phyloP scores from a whole-genome alignment of 2,888 invertebrate genomes.

The Orchesella flavescens region DNA sequence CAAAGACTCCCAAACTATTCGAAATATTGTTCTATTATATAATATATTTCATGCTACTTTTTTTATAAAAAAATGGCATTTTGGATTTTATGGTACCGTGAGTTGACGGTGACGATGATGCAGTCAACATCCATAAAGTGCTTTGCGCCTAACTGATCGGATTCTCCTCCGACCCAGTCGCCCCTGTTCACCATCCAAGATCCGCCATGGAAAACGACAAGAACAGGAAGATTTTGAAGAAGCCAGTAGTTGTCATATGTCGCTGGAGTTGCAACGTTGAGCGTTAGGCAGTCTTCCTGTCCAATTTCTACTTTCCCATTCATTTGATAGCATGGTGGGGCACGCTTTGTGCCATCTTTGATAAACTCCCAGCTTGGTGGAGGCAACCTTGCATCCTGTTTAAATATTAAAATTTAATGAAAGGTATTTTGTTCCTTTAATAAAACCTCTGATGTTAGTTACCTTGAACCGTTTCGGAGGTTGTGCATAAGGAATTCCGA shows the following conservation, averaged over 20 bases:
- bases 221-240: constrained; percentile 35
- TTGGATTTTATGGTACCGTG: constrained; percentile 24
- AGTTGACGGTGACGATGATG: constrained; percentile 56
- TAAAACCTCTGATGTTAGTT: too few species aligned
- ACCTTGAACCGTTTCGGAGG: constrained; percentile 61
- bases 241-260: constrained; percentile 36
- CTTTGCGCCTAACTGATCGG: constrained; percentile 43
- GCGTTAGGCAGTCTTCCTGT: constrained; percentile 33
- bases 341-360: constrained; percentile 21
- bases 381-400: constrained; percentile 30
- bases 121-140: constrained; percentile 53
- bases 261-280: constrained; percentile 45
- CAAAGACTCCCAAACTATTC: constrained; percentile 30
- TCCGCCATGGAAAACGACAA: constrained; percentile 55
- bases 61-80: background rate
- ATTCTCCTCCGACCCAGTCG: constrained; percentile 34
- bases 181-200: constrained; percentile 49
- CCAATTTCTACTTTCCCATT: constrained; percentile 3
- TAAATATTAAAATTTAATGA: background rate
- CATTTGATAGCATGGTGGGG: constrained; percentile 32
- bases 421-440: background rate
- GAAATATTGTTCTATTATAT: too few species aligned
- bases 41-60: too few species aligned
- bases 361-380: constrained; percentile 41
- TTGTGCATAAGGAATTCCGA: constrained; percentile 58